These are phyloP conservation scores for Lepidurus apus DNA, from an alignment of 1,140 invertebrate genomes.

Conservation along the genomic window DNA sequence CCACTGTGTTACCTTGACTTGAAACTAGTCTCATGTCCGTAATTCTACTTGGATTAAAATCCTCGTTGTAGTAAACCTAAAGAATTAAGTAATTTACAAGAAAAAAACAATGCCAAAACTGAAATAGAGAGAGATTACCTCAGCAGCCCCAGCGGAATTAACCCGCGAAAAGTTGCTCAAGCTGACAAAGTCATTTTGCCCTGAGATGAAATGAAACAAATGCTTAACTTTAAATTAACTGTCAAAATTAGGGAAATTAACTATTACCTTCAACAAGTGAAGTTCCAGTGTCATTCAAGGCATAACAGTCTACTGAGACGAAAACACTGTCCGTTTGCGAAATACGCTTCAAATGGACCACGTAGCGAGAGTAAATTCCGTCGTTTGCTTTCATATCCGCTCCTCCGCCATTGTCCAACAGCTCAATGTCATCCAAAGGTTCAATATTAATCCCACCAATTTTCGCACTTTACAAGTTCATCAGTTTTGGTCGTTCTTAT, in stretches of 20 bases:
- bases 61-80: not conserved
- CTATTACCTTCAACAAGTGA: not conserved
- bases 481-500: not conserved
- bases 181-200: no score
- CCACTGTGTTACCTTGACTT: not conserved
- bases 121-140: not conserved
- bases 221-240: no score
- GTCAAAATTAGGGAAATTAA: not conserved
- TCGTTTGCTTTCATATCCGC: conserved; percentile 26
- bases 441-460: not conserved
- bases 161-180: not conserved
- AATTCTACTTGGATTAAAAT: not conserved
- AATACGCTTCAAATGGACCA: not conserved
- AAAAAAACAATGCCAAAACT: not conserved
- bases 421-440: conserved; percentile 26
- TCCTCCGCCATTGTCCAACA: conserved; percentile 31
- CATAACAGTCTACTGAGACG: not conserved
- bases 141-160: not conserved
- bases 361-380: conserved; percentile 33
- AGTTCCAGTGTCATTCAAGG: not conserved
- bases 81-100: not conserved
- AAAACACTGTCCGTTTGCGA: not conserved
- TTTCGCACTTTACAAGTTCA: not conserved
- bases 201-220: no score
- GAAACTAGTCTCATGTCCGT: not conserved